These are phyloP conservation scores for Agelastica alni DNA, from an alignment of 2,888 invertebrate genomes.

Conservation along the genomic window DNA sequence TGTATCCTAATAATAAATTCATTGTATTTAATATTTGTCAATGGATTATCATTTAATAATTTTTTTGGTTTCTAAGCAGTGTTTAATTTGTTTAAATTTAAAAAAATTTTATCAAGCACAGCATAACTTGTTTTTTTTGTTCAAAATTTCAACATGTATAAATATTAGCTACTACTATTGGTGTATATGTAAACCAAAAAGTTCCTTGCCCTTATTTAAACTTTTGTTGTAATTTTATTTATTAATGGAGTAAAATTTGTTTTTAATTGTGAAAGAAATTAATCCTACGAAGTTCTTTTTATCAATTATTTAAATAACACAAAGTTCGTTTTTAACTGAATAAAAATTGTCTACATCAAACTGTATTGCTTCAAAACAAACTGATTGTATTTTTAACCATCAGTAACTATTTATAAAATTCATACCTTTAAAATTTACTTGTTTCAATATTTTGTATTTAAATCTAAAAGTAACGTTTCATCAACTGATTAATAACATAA, in stretches of 20 bases:
- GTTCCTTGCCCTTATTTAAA: slow-evolving; percentile 46
- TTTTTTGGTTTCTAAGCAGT: slow-evolving; percentile 52
- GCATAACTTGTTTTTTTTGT: slow-evolving; percentile 48
- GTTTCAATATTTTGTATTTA: too few species aligned
- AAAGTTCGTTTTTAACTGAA: not conserved
- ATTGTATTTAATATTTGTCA: slow-evolving; percentile 58
- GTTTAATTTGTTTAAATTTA: slow-evolving; percentile 42
- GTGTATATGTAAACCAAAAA: slow-evolving; percentile 47
- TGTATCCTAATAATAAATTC: slow-evolving; percentile 57
- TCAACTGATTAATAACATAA: too few species aligned
- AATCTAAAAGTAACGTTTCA: too few species aligned
- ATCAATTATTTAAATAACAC: too few species aligned
- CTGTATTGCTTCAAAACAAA: too few species aligned
- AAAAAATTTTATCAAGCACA: slow-evolving; percentile 46
- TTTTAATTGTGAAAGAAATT: too few species aligned
- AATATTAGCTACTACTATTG: slow-evolving; percentile 51
- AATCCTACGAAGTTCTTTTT: too few species aligned
- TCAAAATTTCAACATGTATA: slow-evolving; percentile 49
- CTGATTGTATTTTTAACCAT: too few species aligned
- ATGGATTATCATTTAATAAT: slow-evolving; percentile 55
- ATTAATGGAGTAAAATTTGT: slow-evolving; percentile 4
- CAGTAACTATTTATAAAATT: too few species aligned
- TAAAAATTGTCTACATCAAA: slow-evolving; percentile 3
- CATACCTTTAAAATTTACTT: too few species aligned
- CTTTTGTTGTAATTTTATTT: slow-evolving; percentile 31